Evolutionary conservation across 2,113 vertebrate species (phyloP).

Genomic region (Monarcha castaneiventris): DNA sequence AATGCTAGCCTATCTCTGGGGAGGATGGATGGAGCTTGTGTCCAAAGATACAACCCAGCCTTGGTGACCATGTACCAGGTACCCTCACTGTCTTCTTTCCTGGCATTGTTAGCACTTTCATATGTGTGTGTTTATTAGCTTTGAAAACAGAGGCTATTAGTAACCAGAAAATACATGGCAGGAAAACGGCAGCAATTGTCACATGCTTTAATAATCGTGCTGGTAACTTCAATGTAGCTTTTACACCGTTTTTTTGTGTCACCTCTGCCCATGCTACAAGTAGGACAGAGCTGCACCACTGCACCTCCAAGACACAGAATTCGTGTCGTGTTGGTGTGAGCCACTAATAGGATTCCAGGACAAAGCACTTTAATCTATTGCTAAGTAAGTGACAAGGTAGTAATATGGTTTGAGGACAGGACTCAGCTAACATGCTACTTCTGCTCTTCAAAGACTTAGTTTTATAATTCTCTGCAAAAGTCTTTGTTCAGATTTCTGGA

Average conservation of each 20-base stretch:
- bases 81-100: background rate
- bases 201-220: background rate
- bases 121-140: background rate
- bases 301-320: background rate
- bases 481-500: slow-evolving; percentile 37
- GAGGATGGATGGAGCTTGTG: background rate
- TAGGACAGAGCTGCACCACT: background rate
- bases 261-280: background rate
- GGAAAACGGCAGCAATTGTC: background rate
- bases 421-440: slow-evolving; percentile 15
- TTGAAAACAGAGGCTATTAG: background rate
- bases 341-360: slow-evolving; percentile 43
- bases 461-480: slow-evolving; percentile 38
- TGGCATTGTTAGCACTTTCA: background rate
- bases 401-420: slow-evolving; percentile 21
- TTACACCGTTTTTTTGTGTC: background rate
- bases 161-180: background rate
- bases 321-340: background rate
- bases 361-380: slow-evolving; percentile 44
- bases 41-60: background rate
- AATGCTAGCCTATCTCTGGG: too few relatives aligned
- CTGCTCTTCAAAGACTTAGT: slow-evolving; percentile 40
- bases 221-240: background rate
- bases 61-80: background rate
- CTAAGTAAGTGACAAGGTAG: slow-evolving; percentile 22